Evolutionary conservation across 2,113 vertebrate genomes (phyloP).

Genomic region (Varanus komodoensis): DNA sequence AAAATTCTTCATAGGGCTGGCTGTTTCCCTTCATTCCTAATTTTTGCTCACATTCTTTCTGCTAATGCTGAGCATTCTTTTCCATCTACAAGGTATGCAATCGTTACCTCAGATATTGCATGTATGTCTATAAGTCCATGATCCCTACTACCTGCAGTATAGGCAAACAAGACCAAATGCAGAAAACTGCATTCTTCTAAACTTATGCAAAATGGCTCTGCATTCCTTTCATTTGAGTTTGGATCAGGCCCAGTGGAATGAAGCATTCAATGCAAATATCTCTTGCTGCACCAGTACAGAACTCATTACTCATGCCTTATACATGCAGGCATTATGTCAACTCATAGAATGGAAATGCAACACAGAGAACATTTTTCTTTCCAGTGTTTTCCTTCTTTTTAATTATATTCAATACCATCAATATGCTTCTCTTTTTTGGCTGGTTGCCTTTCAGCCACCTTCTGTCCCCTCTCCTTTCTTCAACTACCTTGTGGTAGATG

Average conservation of each 20-base stretch:
- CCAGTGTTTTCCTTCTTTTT: constrained; percentile 20
- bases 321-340: constrained; percentile 27
- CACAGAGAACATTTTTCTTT: constrained; percentile 26
- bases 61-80: neutral
- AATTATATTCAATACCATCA: constrained; percentile 50
- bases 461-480: constrained; percentile 7
- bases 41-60: neutral
- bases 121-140: neutral
- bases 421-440: constrained; percentile 16
- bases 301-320: constrained; percentile 38
- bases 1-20: neutral
- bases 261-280: constrained; percentile 31
- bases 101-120: neutral
- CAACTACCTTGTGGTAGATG: neutral
- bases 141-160: neutral
- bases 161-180: neutral
- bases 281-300: constrained; percentile 18
- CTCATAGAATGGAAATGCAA: neutral
- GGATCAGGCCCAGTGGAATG: constrained; percentile 12
- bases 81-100: neutral
- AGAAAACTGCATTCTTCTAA: neutral
- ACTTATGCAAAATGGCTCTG: neutral
- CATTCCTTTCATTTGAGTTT: constrained; percentile 17
- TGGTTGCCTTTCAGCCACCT: constrained; percentile 16
- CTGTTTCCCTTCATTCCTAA: neutral